phyloP scores from a whole-genome alignment of 2,797 vertebrate species.

The Phataginus tetradactyla region DNA sequence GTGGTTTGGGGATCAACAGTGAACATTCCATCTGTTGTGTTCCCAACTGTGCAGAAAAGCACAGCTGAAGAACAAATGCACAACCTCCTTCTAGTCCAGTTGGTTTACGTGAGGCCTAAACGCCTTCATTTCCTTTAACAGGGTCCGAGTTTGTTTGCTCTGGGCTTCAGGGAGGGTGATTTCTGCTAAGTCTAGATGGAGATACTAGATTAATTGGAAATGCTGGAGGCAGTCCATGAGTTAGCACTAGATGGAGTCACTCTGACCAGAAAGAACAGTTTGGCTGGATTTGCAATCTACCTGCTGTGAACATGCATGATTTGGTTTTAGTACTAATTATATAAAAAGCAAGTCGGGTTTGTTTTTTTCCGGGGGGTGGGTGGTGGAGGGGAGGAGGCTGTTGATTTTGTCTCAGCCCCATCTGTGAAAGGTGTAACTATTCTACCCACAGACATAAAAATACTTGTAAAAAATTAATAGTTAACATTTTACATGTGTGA shows the following conservation, averaged over 20 bases:
- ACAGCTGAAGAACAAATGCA: neutral
- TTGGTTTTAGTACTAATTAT: slow-evolving; percentile 9
- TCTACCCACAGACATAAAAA: neutral
- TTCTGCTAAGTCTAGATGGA: neutral
- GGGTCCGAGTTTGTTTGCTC: neutral
- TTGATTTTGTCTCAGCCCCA: neutral
- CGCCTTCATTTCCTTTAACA: neutral
- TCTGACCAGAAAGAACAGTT: neutral
- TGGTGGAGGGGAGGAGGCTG: neutral
- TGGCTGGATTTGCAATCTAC: neutral
- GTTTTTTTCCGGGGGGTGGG: neutral
- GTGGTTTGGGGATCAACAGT: neutral
- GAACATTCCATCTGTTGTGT: neutral
- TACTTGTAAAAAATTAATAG: neutral
- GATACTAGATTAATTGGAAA: neutral
- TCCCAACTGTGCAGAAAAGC: neutral
- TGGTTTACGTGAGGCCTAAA: neutral
- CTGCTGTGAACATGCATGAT: neutral
- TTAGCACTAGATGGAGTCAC: neutral
- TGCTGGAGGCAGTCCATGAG: neutral
- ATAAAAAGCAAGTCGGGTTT: neutral
- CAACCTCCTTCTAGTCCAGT: neutral
- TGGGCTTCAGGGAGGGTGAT: neutral
- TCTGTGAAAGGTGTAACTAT: neutral
- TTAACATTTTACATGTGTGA: neutral